Base-by-base conservation (phyloP, 2,797 vertebrate species). In the Fistularia commersonii region DNA sequence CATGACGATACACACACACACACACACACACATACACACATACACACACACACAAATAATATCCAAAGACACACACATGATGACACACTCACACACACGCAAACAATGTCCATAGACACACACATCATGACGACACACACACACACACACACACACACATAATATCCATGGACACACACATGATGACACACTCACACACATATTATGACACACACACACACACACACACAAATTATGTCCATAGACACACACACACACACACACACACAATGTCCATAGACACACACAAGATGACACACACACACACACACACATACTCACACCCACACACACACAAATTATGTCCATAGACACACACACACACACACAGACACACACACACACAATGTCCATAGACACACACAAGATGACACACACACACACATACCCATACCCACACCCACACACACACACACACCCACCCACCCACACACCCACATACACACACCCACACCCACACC, bases 381-480 rank as follows among this genome's bases (percentile, higher is more conserved):
- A 33, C 7, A 8, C n/a, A 6, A 99, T 99, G 77, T 99, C 97
- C 0, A 97, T 99, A 46, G 97, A n/a, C 34, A 37, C 32, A 32
- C 33, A 35, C 12, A 35, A 35, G 11, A 42, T 10, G 23, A 43
- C 4, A 23, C 23, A 2, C 23, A 23, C 23, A 23, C 5, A 3
- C 6, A 12, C n/a, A 40, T 7, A 40, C 12, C 6, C 23, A 23
- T 23, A 12, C 5, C 7, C 7, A 12, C 8, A 41, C n/a, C n/a
- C 6, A 41, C 23, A 13, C n/a, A 41, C 8, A n/a, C 13, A 33
- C 7, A 8, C n/a, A 6, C n/a, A 11, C 11, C n/a, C n/a, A n/a
- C n/a, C n/a, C 4, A 23, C 23, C 4, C 23, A 23, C 23, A 23
- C 5, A 3, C 6, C 5, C n/a, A 40, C 10, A 40, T 41, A 12